These are phyloP conservation scores for Sebastes nivosus DNA, from an alignment of 2,797 vertebrate genomes.

Conservation along the genomic window DNA sequence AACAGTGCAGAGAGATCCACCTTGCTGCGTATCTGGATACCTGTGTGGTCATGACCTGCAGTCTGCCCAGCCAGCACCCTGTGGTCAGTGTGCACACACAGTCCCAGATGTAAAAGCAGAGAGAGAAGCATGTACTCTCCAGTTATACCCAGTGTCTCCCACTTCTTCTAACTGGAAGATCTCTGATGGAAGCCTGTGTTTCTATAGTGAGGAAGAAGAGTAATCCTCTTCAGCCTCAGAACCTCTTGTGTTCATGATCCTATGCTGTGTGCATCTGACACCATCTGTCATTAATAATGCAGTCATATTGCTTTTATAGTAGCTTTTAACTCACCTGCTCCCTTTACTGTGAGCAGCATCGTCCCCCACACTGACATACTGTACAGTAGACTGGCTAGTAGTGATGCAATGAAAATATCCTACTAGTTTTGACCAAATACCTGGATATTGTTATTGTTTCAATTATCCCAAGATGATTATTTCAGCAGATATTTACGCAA, in stretches of 20 bases:
- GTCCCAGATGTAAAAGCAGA: slow-evolving; percentile 21
- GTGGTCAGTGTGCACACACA: slow-evolving; percentile 8
- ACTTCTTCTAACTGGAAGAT: background rate
- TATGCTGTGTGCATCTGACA: slow-evolving; percentile 29
- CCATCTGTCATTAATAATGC: slow-evolving; percentile 60
- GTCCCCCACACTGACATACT: background rate
- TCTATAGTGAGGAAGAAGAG: slow-evolving; percentile 1
- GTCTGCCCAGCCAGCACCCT: slow-evolving; percentile 21
- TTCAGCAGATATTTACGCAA: background rate
- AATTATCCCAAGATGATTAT: background rate
- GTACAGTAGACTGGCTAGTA: background rate
- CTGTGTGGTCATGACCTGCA: slow-evolving; percentile 32
- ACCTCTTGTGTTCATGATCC: slow-evolving; percentile 2
- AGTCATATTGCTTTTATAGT: slow-evolving; percentile 39
- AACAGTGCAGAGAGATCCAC: background rate
- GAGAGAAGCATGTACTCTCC: background rate
- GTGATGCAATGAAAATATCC: background rate
- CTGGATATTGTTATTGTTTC: background rate
- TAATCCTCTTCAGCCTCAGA: background rate
- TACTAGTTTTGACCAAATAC: background rate
- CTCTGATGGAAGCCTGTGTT: background rate
- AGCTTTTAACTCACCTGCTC: slow-evolving; percentile 47
- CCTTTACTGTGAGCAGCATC: background rate
- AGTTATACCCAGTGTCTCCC: slow-evolving; percentile 5
- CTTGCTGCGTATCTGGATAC: background rate